These are phyloP conservation scores for Chelonoidis abingdonii DNA, from an alignment of 2,113 vertebrate genomes.

Conservation along the genomic window DNA sequence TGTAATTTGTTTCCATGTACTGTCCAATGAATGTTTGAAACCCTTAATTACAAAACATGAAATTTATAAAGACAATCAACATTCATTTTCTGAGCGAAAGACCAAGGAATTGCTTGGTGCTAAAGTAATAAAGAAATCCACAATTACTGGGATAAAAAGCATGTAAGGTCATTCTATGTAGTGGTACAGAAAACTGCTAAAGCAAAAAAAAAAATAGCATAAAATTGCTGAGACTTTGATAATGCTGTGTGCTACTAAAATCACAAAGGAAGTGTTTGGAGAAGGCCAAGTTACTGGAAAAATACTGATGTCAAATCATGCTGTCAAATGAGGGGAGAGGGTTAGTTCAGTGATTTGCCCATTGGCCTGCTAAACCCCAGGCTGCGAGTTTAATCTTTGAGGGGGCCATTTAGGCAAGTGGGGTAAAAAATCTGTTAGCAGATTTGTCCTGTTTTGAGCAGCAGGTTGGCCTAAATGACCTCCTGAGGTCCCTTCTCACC, in stretches of 20 bases:
- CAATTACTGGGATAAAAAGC: too few species aligned
- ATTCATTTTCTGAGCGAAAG: neutral
- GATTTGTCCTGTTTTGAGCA: too few species aligned
- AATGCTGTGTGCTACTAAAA: neutral
- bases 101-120: neutral
- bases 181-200: neutral
- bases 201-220: neutral
- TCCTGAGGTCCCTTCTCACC: too few species aligned
- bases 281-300: neutral
- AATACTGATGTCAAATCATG: neutral
- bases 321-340: neutral
- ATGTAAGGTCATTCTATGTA: neutral
- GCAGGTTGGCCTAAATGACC: too few species aligned
- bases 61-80: neutral
- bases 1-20: neutral
- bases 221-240: neutral
- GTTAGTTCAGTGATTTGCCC: too few species aligned
- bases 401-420: too few species aligned
- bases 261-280: neutral
- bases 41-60: neutral
- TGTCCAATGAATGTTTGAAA: neutral
- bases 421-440: too few species aligned
- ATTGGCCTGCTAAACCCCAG: too few species aligned
- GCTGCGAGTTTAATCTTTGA: too few species aligned
- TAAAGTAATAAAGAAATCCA: neutral